These are phyloP conservation scores for Drosophila pandora DNA, from an alignment of 1,140 invertebrate species.

Conservation along the genomic window DNA sequence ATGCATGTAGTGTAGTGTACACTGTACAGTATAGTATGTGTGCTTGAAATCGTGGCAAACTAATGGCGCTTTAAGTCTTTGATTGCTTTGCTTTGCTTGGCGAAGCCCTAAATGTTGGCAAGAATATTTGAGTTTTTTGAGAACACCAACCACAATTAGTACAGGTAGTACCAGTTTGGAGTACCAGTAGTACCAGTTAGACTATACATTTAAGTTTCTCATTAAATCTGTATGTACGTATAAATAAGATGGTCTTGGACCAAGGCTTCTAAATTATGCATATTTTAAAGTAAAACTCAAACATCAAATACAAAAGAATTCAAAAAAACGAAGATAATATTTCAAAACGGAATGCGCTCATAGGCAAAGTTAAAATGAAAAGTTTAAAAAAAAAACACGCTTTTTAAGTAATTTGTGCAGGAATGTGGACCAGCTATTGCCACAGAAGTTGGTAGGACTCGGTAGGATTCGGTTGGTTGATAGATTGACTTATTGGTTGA, in stretches of 20 bases:
- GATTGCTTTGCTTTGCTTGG: slow-evolving; percentile 53
- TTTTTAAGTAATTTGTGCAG: slow-evolving; percentile 77
- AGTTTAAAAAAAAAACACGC: slow-evolving; percentile 14
- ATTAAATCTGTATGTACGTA: slow-evolving; percentile 23
- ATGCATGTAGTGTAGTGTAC: not conserved
- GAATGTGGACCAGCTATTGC: slow-evolving; percentile 69
- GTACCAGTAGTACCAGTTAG: not conserved
- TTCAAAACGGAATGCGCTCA: slow-evolving; percentile 63
- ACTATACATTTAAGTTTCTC: slow-evolving; percentile 37
- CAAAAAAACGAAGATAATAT: slow-evolving; percentile 17
- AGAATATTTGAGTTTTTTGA: slow-evolving; percentile 70
- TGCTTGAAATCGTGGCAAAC: slow-evolving; percentile 64
- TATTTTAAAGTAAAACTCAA: slow-evolving; percentile 24
- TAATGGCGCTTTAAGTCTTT: slow-evolving; percentile 79
- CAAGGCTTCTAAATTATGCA: slow-evolving; percentile 48
- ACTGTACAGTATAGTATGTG: slow-evolving; percentile 20
- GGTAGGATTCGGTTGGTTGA: slow-evolving; percentile 9
- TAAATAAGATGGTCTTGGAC: slow-evolving; percentile 67
- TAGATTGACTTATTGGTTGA: slow-evolving; percentile 20
- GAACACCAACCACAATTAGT: slow-evolving; percentile 50
- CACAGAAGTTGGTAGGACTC: slow-evolving; percentile 45
- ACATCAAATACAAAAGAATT: slow-evolving; percentile 34
- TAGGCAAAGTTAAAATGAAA: slow-evolving; percentile 28
- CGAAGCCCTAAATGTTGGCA: slow-evolving; percentile 60
- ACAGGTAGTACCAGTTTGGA: slow-evolving; percentile 11